phyloP scores from a whole-genome alignment of 2,888 invertebrate species.

The Diogma glabrata region DNA sequence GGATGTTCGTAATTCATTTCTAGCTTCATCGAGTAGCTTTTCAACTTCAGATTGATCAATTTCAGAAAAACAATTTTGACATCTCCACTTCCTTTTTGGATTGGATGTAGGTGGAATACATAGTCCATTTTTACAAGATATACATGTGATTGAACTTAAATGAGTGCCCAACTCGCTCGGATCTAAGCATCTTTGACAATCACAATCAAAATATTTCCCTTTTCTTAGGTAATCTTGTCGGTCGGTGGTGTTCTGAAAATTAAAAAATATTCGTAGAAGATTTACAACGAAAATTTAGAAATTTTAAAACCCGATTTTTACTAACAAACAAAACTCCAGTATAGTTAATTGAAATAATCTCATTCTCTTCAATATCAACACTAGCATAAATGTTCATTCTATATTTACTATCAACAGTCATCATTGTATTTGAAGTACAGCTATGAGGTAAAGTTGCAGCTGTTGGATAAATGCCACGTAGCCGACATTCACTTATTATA shows the following conservation, averaged over 20 bases:
- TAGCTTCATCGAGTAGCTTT: slow-evolving; percentile 38
- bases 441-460: slow-evolving; percentile 64
- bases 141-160: slow-evolving; percentile 58
- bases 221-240: slow-evolving; percentile 53
- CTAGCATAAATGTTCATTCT: slow-evolving; percentile 56
- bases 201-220: slow-evolving; percentile 65
- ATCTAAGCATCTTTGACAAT: slow-evolving; percentile 55
- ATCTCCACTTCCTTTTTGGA: slow-evolving; percentile 25
- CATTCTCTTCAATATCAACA: slow-evolving; percentile 45
- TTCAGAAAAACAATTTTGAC: slow-evolving; percentile 24
- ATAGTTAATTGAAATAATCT: slow-evolving; percentile 56
- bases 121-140: slow-evolving; percentile 43
- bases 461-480: slow-evolving; percentile 56
- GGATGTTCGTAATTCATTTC: slow-evolving; percentile 36
- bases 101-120: slow-evolving; percentile 5
- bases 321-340: slow-evolving; percentile 56
- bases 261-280: slow-evolving; percentile 13
- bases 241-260: slow-evolving; percentile 50
- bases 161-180: slow-evolving; percentile 56
- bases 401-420: slow-evolving; percentile 59
- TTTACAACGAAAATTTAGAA: neutral
- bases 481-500: slow-evolving; percentile 25
- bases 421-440: slow-evolving; percentile 62
- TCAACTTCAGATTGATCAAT: slow-evolving; percentile 37
- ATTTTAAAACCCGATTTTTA: slow-evolving; percentile 15